phyloP scores from a whole-genome alignment of 1,140 invertebrate species.

The Drosophila busckii region DNA sequence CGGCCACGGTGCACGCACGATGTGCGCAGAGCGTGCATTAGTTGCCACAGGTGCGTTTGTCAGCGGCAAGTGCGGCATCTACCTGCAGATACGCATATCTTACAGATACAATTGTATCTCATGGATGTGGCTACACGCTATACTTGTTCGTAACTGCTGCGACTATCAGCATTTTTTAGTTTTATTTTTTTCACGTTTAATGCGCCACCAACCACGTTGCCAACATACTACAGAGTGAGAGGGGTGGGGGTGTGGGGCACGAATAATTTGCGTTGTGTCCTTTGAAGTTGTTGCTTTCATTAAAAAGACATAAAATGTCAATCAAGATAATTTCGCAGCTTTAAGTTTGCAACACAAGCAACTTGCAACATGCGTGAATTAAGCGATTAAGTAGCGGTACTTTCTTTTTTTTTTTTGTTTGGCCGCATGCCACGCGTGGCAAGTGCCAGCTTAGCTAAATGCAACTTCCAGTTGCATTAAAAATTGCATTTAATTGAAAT shows the following conservation, averaged over 20 bases:
- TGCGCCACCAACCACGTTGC: conserved; percentile 56
- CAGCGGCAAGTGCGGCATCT: too few species aligned
- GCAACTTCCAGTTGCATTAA: conserved; percentile 32
- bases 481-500: conserved; percentile 56
- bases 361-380: conserved; percentile 41
- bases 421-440: too few species aligned
- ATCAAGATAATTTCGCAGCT: conserved; percentile 44
- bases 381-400: conserved; percentile 53
- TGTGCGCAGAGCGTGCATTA: too few species aligned
- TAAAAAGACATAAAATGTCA: conserved; percentile 54
- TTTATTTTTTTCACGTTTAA: conserved; percentile 22
- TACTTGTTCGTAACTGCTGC: conserved; percentile 34
- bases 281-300: conserved; percentile 39
- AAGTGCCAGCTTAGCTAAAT: conserved; percentile 50
- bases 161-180: conserved; percentile 16
- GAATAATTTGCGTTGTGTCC: conserved; percentile 34
- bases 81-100: conserved; percentile 33
- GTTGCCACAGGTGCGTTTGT: conserved; percentile 55
- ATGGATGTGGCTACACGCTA: conserved; percentile 55
- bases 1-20: too few species aligned
- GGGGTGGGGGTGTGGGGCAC: conserved; percentile 24
- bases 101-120: conserved; percentile 69
- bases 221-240: not conserved
- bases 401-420: too few species aligned
- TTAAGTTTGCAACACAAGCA: conserved; percentile 1